Conservation (phyloP, 2,113 vertebrate genomes). For the Miniopterus natalensis region DNA sequence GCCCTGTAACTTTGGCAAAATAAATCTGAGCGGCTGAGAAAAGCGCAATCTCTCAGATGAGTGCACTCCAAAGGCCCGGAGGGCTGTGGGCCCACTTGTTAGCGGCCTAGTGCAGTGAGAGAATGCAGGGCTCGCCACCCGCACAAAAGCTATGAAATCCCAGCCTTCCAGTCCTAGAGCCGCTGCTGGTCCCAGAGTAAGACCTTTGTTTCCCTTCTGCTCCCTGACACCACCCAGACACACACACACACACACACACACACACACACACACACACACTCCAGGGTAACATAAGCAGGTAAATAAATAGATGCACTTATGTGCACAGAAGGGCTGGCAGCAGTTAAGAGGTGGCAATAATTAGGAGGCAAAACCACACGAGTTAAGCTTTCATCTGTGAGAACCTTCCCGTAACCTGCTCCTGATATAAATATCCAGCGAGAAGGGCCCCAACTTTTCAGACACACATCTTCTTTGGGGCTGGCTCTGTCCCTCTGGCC, state of each 20-base stretch:
- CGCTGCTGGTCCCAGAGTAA: constrained; percentile 85
- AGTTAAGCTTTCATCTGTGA: not conserved
- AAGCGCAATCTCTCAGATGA: constrained; percentile 96
- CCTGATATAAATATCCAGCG: not conserved
- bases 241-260: not conserved
- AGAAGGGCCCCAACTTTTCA: not conserved
- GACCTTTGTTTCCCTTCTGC: constrained; percentile 90
- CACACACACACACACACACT: rapidly evolving
- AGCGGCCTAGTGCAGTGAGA: constrained; percentile 92
- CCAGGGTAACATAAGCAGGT: constrained; percentile 69
- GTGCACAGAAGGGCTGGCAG: not conserved
- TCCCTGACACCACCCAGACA: not conserved
- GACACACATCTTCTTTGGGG: not conserved
- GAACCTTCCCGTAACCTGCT: not conserved
- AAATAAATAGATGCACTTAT: not conserved
- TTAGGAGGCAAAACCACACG: rapidly evolving
- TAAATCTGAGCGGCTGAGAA: constrained; percentile 94
- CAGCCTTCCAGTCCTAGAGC: constrained; percentile 87
- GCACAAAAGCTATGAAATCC: constrained; percentile 96
- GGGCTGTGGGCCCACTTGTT: constrained; percentile 94
- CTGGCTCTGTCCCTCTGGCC: not conserved
- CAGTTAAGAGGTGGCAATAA: not conserved
- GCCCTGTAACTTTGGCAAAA: constrained; percentile 97
- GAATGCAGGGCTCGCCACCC: constrained; percentile 91
- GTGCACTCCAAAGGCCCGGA: constrained; percentile 94